Evolutionary conservation across 2,113 vertebrate genomes (phyloP).

Genomic region (Tretioscincus oriximinensis): DNA sequence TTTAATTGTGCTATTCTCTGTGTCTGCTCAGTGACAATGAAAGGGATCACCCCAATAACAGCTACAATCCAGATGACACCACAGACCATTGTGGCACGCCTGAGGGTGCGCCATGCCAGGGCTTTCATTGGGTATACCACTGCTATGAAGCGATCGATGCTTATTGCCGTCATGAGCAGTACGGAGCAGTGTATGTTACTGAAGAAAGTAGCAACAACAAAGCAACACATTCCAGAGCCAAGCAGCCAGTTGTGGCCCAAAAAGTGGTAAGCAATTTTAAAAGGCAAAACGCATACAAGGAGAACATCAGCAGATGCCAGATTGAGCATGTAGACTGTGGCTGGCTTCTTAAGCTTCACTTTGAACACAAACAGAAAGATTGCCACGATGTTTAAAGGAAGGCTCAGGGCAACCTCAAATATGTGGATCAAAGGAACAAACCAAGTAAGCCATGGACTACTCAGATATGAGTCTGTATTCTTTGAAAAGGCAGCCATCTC

Average conservation of each 20-base stretch:
- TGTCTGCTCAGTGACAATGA: constrained; percentile 78
- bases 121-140: constrained; percentile 81
- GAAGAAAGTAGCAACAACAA: constrained; percentile 76
- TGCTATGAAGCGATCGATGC: constrained; percentile 76
- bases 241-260: constrained; percentile 77
- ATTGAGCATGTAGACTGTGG: constrained; percentile 84
- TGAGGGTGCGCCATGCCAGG: constrained; percentile 73
- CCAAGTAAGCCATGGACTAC: constrained; percentile 68
- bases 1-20: constrained; percentile 66
- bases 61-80: constrained; percentile 71
- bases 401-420: constrained; percentile 67
- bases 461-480: constrained; percentile 65
- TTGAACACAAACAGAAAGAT: constrained; percentile 70
- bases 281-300: constrained; percentile 76
- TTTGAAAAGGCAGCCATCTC: constrained; percentile 35
- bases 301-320: constrained; percentile 73
- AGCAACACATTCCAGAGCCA: constrained; percentile 70
- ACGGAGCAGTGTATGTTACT: constrained; percentile 87
- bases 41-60: constrained; percentile 73
- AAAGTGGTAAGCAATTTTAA: constrained; percentile 77
- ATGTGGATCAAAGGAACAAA: constrained; percentile 78
- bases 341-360: constrained; percentile 73
- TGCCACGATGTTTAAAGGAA: constrained; percentile 78
- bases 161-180: constrained; percentile 81
- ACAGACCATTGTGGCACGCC: constrained; percentile 61